Conservation (phyloP, 2,113 vertebrate species). For the Gambusia holbrooki region DNA sequence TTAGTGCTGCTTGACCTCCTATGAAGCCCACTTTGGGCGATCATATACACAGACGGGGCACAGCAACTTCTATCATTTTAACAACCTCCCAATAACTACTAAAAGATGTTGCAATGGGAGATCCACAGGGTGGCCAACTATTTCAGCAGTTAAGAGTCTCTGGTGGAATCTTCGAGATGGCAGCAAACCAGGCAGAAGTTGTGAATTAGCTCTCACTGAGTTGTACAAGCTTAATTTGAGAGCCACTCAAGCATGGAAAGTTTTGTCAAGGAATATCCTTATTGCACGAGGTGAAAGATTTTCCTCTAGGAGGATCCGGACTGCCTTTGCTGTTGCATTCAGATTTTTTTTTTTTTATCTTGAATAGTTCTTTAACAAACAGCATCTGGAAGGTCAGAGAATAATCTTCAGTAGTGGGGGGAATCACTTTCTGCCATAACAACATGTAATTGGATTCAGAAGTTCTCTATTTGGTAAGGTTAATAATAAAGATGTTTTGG, state of each 20-base stretch:
- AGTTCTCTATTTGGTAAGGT: not conserved
- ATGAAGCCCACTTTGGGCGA: slow-evolving; percentile 3
- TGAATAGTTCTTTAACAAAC: slow-evolving; percentile 1
- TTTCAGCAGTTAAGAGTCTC: slow-evolving; percentile 19
- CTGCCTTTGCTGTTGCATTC: slow-evolving; percentile 38
- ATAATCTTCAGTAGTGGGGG: slow-evolving; percentile 5
- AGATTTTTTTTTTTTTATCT: slow-evolving; percentile 18
- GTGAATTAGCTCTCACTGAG: slow-evolving; percentile 30
- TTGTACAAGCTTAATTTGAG: slow-evolving; percentile 42
- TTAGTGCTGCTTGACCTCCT: not conserved
- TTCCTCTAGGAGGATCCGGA: slow-evolving; percentile 1
- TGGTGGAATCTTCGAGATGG: slow-evolving; percentile 20
- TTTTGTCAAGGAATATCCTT: slow-evolving; percentile 51
- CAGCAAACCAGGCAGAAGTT: slow-evolving; percentile 22
- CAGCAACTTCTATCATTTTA: not conserved
- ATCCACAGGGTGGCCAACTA: slow-evolving; percentile 15
- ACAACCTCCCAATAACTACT: slow-evolving; percentile 35
- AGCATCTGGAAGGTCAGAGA: not conserved
- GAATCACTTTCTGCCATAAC: slow-evolving; percentile 39
- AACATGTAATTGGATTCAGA: slow-evolving; percentile 21
- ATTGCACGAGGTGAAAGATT: slow-evolving; percentile 49
- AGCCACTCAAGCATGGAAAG: slow-evolving; percentile 6
- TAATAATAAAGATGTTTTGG: slow-evolving; percentile 23
- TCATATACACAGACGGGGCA: slow-evolving; percentile 8
- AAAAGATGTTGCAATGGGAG: slow-evolving; percentile 15